Evolutionary conservation across 2,888 invertebrate genomes (phyloP), one percentile per base, ranked within the genome.

Genomic region (Philereme transversata): DNA sequence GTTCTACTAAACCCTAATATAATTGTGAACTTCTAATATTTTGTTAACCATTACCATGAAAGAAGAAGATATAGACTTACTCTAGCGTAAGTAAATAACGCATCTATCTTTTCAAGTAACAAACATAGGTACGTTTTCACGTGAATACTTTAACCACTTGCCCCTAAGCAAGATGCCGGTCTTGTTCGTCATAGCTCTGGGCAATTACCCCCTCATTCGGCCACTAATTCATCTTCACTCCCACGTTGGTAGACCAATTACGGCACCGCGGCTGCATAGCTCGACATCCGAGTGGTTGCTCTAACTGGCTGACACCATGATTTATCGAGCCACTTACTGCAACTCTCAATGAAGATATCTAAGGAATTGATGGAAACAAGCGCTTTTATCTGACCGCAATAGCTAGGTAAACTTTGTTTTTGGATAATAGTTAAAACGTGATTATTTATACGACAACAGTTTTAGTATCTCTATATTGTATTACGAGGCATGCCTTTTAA

Each of bases 241-340:
- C 43, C 48, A 46, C 48, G 46, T 51, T 50, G 55, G 47, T 53
- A 58, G 64, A 58, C 59, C 64, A 65, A 65, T 69, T 66, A 67
- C 43, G 45, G 38, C 49, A 46, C 57, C 59, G 53, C 45, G 48
- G 51, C 53, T 60, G 60, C 68, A 62, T 55, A 56, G 54, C 54
- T 55, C 48, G 60, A 52, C 57, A 57, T 57, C 50, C 57, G 57
- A 64, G 64, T 57, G 56, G 36, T 36, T 44, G 45, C 52, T 59
- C 58, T 56, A 55, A 49, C 61, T 60, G 53, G 53, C 60, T 64
- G 64, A 57, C 60, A 57, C 51, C 50, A 58, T 58, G 59, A 62
- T 62, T 55, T 62, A 62, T 62, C 34, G 57, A 44, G 51, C 58
- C 62, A 55, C 45, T 58, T 55, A 47, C 44, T 49, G 9, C 4